Base-by-base conservation (phyloP, 2,888 invertebrate species). In the Amphipyra tragopoginis region DNA sequence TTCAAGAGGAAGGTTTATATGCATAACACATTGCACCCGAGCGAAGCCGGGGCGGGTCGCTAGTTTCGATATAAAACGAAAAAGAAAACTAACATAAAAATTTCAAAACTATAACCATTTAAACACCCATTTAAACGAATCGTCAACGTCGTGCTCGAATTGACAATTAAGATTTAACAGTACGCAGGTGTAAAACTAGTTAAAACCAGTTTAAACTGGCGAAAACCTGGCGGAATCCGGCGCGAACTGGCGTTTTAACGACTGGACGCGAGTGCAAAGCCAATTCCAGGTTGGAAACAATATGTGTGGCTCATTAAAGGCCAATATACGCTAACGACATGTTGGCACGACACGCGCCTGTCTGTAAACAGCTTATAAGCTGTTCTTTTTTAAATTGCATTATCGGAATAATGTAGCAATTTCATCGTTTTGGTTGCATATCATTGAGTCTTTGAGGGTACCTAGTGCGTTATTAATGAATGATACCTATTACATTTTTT, bases 161-260 rank as follows among this genome's bases (percentile, higher is more conserved):
- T 47, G 50, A 53, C 53, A 36, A 57, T 71, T 57, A 66, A 78
- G n/a, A 54, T 53, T 66, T 39, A 60, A 65, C 59, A 45, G 49
- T 9, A 45, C 48, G 55, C 80, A 72, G 69, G 69, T 76, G 74
- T 53, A 47, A 52, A 76, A 72, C 68, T 58, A 52, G 63, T 77
- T 62, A 45, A 60, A 79, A 58, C 48, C 34, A 36, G 61, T 71
- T 76, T 42, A 39, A 67, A 40, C 26, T 7, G 14, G 52, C 44
- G 50, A 58, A 60, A 76, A 72, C 62, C 53, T 40, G 68, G n/a
- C 13, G 47, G 65, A 76, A 77, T 65, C 73, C 65, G 53, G 72
- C 33, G 75, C 49, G 38, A 77, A 71, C 71, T 51, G 65, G 65
- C 70, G 53, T 73, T 83, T 77, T 73, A 69, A 77, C 62, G 72